phyloP scores from a whole-genome alignment of 2,113 vertebrate species.

The Rhombomys opimus region DNA sequence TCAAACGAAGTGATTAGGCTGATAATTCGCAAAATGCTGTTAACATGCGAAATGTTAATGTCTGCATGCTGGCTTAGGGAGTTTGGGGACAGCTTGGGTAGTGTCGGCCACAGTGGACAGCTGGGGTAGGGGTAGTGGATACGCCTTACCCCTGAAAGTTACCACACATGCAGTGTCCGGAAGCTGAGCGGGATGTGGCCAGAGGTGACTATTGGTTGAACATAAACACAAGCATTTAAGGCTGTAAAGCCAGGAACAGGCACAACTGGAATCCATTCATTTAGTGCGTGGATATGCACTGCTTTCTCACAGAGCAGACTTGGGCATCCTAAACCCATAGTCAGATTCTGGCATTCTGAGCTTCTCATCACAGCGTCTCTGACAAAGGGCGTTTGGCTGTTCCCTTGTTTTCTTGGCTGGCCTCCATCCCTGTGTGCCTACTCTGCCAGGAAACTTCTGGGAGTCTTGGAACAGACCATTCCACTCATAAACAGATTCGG shows the following conservation, averaged over 20 bases:
- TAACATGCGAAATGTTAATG: no score
- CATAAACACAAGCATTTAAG: not conserved
- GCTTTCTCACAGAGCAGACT: not conserved
- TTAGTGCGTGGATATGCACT: not conserved
- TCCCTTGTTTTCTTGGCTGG: not conserved
- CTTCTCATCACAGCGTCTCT: not conserved
- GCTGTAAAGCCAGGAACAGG: not conserved
- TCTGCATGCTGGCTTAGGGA: not conserved
- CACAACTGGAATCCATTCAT: not conserved
- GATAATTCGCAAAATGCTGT: not conserved
- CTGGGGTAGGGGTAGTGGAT: not conserved
- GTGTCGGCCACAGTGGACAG: not conserved
- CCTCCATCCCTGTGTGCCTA: not conserved
- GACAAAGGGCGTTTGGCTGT: not conserved
- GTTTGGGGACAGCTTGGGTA: not conserved
- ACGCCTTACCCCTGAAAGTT: not conserved
- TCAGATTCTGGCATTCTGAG: not conserved
- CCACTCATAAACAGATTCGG: not conserved
- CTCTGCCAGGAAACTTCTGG: conserved; percentile 6
- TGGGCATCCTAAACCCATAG: not conserved
- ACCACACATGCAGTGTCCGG: not conserved
- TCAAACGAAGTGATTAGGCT: not conserved
- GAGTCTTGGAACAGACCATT: not conserved
- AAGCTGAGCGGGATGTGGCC: not conserved
- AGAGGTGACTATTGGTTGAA: not conserved